A percentile compares a stretch with the other conserved stretches of the same genome.
phyloP scores from a whole-genome alignment of 2,888 invertebrate genomes.

The Aspidiotus destructor region DNA sequence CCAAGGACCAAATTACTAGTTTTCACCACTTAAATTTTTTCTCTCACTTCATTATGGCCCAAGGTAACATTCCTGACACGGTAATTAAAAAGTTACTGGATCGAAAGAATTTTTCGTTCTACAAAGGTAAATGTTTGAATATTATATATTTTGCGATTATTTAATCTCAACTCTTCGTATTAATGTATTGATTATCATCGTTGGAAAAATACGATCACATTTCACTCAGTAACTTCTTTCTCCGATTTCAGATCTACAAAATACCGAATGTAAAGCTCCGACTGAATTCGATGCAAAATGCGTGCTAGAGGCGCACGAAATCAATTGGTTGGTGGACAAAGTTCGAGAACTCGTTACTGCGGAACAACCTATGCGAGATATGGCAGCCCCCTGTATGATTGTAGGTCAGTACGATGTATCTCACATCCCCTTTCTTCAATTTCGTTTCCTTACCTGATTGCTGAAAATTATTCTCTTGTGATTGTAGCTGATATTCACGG shows the following conservation, averaged over 20 bases:
- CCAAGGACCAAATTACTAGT: neutral
- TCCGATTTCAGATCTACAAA: constrained; percentile 18
- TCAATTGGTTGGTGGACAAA: constrained; percentile 23
- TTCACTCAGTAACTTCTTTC: neutral
- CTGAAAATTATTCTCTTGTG: neutral
- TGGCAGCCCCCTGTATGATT: constrained; percentile 16
- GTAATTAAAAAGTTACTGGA: constrained; percentile 27
- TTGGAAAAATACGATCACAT: too few relatives aligned
- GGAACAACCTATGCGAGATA: constrained; percentile 10
- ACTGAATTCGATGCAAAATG: constrained; percentile 19
- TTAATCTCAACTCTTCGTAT: neutral
- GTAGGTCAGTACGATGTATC: constrained; percentile 13
- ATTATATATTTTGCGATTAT: neutral
- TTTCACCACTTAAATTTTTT: neutral
- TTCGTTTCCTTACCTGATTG: neutral
- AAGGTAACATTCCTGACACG: constrained; percentile 19
- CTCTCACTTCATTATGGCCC: neutral
- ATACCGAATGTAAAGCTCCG: constrained; percentile 27
- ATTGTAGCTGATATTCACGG: constrained; percentile 31
- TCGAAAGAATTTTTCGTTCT: constrained; percentile 29
- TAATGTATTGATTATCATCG: too few relatives aligned
- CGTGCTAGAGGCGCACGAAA: constrained; percentile 14
- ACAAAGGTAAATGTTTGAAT: constrained; percentile 15
- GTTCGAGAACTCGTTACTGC: constrained; percentile 17
- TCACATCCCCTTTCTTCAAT: neutral